Conservation (phyloP, 2,888 invertebrate genomes). For the Lottia gigantea region DNA sequence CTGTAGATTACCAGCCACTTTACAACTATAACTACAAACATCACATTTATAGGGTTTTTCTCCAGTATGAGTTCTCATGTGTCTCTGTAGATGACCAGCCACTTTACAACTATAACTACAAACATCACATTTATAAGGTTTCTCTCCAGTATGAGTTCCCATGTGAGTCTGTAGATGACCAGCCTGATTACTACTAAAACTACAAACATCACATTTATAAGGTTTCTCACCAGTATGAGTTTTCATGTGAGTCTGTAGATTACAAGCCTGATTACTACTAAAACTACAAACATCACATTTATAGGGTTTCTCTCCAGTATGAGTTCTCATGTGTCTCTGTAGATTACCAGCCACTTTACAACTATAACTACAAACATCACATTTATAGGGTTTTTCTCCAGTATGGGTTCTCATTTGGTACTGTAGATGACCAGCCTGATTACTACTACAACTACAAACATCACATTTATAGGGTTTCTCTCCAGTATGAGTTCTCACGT, state of each 20-base stretch:
- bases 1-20: background rate
- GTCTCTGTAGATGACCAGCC: conserved; percentile 8
- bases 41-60: too few species aligned
- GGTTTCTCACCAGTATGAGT: conserved; percentile 20
- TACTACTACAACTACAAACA: conserved; percentile 15
- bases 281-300: conserved; percentile 17
- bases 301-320: conserved; percentile 16
- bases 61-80: conserved; percentile 2
- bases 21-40: conserved; percentile 15
- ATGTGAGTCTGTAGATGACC: conserved; percentile 21
- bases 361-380: conserved; percentile 9
- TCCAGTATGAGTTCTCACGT: conserved; percentile 12
- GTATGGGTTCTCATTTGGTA: conserved; percentile 16
- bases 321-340: conserved; percentile 13
- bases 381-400: conserved; percentile 17
- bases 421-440: background rate
- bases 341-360: background rate
- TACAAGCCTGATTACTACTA: background rate
- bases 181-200: conserved; percentile 14
- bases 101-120: conserved; percentile 21
- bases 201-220: conserved; percentile 26
- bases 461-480: conserved; percentile 13
- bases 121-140: conserved; percentile 21
- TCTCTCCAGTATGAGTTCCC: conserved; percentile 21
- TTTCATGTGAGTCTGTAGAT: conserved; percentile 19